These are phyloP conservation scores for Porites lutea DNA, from an alignment of 64 coral and sea anemone species.

Conservation along the genomic window DNA sequence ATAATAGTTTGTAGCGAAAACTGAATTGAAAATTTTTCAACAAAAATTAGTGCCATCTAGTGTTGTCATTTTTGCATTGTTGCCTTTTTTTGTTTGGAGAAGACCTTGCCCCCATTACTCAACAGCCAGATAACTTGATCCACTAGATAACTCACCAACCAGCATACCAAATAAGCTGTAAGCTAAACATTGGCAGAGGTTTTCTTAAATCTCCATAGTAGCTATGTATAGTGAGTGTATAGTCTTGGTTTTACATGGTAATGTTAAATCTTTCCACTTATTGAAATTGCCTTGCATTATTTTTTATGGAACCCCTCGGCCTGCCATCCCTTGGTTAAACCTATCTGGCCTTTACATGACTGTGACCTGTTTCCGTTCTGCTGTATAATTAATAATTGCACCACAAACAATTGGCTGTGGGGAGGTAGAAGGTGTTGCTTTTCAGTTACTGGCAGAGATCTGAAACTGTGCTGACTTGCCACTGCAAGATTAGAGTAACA, in stretches of 20 bases:
- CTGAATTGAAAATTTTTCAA: slow-evolving; percentile 4
- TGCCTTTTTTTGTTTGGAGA: slow-evolving; percentile 9
- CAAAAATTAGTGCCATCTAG: not conserved
- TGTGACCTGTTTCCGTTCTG: slow-evolving; percentile 34
- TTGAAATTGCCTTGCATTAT: slow-evolving; percentile 1
- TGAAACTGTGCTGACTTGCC: not conserved
- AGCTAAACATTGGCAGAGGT: slow-evolving; percentile 6
- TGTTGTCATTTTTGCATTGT: not conserved
- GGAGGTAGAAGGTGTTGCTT: not conserved
- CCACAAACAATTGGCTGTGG: slow-evolving; percentile 1
- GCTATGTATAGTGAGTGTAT: slow-evolving; percentile 3
- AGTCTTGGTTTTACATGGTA: not conserved
- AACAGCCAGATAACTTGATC: slow-evolving; percentile 3
- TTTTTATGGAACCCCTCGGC: slow-evolving; percentile 13
- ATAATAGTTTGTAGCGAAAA: not conserved
- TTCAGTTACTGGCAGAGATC: not conserved
- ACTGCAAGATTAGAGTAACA: slow-evolving; percentile 8
- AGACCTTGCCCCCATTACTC: not conserved
- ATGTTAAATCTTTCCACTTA: not conserved
- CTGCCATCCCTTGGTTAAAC: slow-evolving; percentile 17
- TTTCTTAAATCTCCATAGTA: not conserved
- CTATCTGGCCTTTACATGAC: slow-evolving; percentile 34
- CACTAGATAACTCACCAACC: not conserved
- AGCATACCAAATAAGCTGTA: not conserved
- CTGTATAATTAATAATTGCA: slow-evolving; percentile 17